These are phyloP conservation scores for Gambusia affinis DNA, from an alignment of 2,113 vertebrate genomes.

Conservation along the genomic window DNA sequence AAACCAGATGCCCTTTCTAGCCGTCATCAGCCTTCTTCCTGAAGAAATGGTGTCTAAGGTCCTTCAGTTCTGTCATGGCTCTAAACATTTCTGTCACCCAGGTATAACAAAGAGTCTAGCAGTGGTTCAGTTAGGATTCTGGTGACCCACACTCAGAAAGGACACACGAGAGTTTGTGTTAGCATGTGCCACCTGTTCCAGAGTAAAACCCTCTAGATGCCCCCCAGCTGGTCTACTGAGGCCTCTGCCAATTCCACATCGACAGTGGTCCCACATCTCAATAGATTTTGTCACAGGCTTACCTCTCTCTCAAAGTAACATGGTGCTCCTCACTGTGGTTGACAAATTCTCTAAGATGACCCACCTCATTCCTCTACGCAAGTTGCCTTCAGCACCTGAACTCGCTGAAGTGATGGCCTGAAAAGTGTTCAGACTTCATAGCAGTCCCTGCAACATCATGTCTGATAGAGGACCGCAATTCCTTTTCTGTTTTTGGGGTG, in stretches of 20 bases:
- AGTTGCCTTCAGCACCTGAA: not conserved
- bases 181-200: not conserved
- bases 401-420: not conserved
- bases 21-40: constrained; percentile 2
- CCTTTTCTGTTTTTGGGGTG: not conserved
- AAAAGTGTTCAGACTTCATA: not conserved
- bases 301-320: not conserved
- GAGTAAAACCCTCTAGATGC: not conserved
- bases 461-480: not conserved
- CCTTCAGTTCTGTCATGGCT: no score
- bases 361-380: not conserved
- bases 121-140: no score
- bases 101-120: no score
- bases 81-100: no score
- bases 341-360: not conserved
- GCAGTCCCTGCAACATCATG: not conserved
- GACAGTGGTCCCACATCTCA: not conserved
- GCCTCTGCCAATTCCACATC: not conserved
- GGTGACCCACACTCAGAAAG: not conserved
- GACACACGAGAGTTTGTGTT: not conserved
- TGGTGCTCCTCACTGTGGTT: not conserved
- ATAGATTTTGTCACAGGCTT: not conserved
- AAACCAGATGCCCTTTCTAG: not conserved
- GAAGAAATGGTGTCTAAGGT: no score
- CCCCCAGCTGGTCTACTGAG: not conserved